Evolutionary conservation across 2,797 vertebrate species (phyloP), one percentile per base, ranked within the genome.

Genomic region (Orestias chungarensis): DNA sequence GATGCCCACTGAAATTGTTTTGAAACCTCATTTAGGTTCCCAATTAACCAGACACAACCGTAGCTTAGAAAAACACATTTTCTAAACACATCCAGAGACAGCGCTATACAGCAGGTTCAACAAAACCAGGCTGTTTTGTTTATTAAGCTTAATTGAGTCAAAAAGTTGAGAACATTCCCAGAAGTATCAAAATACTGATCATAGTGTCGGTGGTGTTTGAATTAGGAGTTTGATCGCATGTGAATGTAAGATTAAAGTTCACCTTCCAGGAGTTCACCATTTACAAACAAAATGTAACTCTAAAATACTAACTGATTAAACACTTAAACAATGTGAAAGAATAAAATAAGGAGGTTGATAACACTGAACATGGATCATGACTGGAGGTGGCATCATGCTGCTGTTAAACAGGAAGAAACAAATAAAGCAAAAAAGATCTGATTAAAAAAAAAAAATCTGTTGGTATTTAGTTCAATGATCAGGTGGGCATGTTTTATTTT

Each of bases 1-100:
- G 68, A 79, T 76, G 64, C 66, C 72, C 49, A 49, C 49, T 59
- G 10, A 49, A 31, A 69, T 10, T 61, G 70, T 47, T 65, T 6
- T 38, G 42, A 40, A 44, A 17, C 9, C 2, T 9, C 0, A 1
- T 12, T 27, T 68, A 38, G 25, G 18, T n/a, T 40, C 43, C 62
- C 25, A 38, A 64, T 43, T 27, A 65, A 33, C 33, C 49, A 23
- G 44, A 78, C 33, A 25, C 25, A 68, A 52, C 11, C 49, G 15
- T 33, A 62, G 47, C 66, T 65, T 82, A 65, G 12, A 68, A 7
- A 52, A 66, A 55, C 18, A 15, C 47, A 31, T 57, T 1, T 61
- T 80, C 11, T 62, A 1, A 18, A 11, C 61, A 50, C 46, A 74
- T 25, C 44, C 18, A 3, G 2, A 7, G 14, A n/a, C 27, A 11